These are phyloP conservation scores for Elmis aenea DNA, from an alignment of 2,888 invertebrate genomes.

Conservation along the genomic window DNA sequence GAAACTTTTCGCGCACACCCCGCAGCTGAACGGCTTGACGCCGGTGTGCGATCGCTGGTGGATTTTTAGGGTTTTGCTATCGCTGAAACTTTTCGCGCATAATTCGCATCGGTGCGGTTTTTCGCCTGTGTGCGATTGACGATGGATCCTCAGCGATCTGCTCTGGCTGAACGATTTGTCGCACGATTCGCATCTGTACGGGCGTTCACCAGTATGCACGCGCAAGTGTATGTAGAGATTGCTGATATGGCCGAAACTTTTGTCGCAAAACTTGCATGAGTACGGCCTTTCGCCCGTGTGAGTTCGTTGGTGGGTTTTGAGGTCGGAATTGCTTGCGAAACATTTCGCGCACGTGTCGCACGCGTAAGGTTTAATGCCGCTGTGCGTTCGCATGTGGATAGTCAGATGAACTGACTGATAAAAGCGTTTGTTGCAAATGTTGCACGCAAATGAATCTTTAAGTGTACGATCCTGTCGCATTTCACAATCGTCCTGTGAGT, in stretches of 20 bases:
- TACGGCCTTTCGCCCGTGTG: conserved; percentile 3
- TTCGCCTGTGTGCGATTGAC: conserved; percentile 1
- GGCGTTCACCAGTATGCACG: conserved; percentile 3
- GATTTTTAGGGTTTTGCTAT: conserved; percentile 3
- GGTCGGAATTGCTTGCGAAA: conserved; percentile 2
- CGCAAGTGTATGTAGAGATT: conserved; percentile 3
- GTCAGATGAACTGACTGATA: no score
- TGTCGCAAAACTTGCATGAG: conserved; percentile 4
- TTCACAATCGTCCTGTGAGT: no score
- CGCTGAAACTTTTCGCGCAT: conserved; percentile 3
- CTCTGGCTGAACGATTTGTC: not conserved
- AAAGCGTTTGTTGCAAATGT: no score
- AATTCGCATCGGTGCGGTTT: conserved; percentile 4
- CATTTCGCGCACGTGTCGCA: conserved; percentile 4
- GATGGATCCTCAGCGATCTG: not conserved
- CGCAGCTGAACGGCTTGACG: conserved; percentile 8
- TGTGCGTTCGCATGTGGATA: conserved; percentile 4
- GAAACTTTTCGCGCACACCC: conserved; percentile 2
- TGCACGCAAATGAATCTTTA: no score
- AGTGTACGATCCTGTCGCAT: no score
- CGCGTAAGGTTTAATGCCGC: conserved; percentile 1
- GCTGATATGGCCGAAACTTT: not conserved
- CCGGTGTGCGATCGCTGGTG: conserved; percentile 10
- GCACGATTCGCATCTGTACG: conserved; percentile 5
- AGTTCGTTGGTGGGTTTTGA: conserved; percentile 2